Evolutionary conservation across 2,797 vertebrate species (phyloP).

Genomic region (Coilia nasus): DNA sequence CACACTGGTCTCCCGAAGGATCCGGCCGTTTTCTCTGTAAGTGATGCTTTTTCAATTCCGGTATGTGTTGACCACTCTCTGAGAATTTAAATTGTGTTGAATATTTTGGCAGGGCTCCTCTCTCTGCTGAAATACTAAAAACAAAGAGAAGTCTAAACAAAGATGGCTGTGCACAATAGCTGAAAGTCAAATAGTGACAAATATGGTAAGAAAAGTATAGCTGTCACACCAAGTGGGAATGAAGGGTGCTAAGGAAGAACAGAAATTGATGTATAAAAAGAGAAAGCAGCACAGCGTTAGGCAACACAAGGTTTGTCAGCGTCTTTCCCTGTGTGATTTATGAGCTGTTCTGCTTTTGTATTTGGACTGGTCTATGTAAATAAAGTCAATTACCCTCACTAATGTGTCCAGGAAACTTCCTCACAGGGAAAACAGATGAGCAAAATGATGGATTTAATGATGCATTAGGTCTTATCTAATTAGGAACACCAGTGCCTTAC

Average conservation of each 20-base stretch:
- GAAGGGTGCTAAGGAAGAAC: neutral
- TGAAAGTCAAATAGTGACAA: neutral
- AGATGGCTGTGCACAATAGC: neutral
- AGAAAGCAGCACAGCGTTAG: neutral
- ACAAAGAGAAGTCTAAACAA: neutral
- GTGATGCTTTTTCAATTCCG: neutral
- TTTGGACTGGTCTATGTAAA: neutral
- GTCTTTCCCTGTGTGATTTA: neutral
- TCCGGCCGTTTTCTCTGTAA: neutral
- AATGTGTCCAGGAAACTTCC: neutral
- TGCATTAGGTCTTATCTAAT: neutral
- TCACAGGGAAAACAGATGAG: neutral
- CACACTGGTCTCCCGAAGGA: neutral
- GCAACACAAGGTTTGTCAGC: neutral
- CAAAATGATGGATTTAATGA: too few species aligned
- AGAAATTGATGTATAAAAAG: neutral
- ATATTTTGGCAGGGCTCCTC: neutral
- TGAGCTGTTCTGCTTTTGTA: neutral
- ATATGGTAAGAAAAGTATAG: neutral
- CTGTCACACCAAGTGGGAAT: neutral
- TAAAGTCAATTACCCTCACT: neutral
- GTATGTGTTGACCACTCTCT: constrained; percentile 4
- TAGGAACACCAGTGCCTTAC: neutral
- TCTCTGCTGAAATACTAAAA: neutral
- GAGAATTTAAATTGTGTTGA: neutral